Evolutionary conservation across 2,797 vertebrate species (phyloP).

Genomic region (Muraenolepis orangiensis): DNA sequence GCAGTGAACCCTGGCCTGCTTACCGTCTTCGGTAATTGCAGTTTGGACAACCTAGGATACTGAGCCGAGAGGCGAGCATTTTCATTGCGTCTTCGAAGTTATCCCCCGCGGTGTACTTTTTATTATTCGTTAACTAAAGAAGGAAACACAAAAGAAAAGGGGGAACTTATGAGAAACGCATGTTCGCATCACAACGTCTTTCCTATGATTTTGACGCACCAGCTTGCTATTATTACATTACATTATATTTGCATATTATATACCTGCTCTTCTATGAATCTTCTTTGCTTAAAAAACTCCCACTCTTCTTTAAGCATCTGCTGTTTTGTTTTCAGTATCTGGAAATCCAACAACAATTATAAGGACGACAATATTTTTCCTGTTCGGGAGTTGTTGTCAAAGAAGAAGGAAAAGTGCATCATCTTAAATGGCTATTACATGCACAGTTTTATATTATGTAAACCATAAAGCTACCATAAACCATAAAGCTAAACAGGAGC

Average conservation of each 20-base stretch:
- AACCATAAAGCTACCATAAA: background rate
- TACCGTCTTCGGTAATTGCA: conserved; percentile 95
- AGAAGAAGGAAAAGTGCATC: background rate
- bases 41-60: conserved; percentile 96
- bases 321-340: conserved; percentile 92
- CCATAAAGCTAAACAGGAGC: background rate
- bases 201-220: conserved; percentile 3
- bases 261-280: conserved; percentile 96
- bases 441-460: background rate
- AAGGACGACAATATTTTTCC: background rate
- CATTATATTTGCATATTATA: background rate
- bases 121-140: conserved; percentile 83
- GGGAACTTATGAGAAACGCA: background rate
- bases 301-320: conserved; percentile 93
- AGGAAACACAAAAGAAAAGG: conserved; percentile 4
- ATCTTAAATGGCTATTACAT: background rate
- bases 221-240: background rate
- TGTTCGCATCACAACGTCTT: background rate
- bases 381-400: background rate
- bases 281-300: conserved; percentile 93
- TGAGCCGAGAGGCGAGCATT: conserved; percentile 90
- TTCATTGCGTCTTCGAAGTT: conserved; percentile 96
- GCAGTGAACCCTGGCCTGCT: conserved; percentile 36
- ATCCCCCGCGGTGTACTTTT: conserved; percentile 85
- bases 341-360: conserved; percentile 23